Evolutionary conservation across 1,140 invertebrate species (phyloP), one percentile per base, ranked within the genome.

Genomic region (Caenorhabditis brenneri): DNA sequence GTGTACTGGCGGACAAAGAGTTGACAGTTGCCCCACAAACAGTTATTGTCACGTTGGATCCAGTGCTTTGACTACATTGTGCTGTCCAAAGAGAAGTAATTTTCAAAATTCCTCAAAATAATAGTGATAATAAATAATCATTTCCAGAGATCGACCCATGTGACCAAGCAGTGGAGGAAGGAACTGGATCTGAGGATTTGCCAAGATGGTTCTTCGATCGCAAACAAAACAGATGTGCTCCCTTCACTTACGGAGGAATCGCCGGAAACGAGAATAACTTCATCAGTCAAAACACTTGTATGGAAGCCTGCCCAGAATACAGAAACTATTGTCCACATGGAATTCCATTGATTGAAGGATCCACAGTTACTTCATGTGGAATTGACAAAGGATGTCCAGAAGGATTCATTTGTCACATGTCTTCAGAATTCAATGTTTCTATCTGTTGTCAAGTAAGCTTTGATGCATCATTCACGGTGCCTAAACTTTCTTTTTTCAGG

Each of bases 341-440:
- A 27, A 81, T 88, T 60, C 89, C 89, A 16, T 79, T 88, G 51
- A 79, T 89, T 12, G 88, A 89, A 48, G 39, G 53, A 7, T 55
- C 85, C 5, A 86, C 81, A 81, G 81, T 88, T 10, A 84, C 87
- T 19, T 81, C 85, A 2, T 89, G 88, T 69, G 88, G 89, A 39
- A 90, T 89, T 69, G 58, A 89, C 27, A 89, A 90, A 79, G 84
- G 85, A n/a, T 90, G 89, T 81, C 86, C 84, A 9, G 82, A 83
- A 12, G 89, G 90, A 10, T 91, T 84, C 81, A 84, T 91, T 31
- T 90, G 89, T 82, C 89, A 90, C 81, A 86, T 91, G 87, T 88
- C 84, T 81, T 65, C 79, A n/a, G 88, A 91, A 65, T 85, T 79
- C 53, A 86, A 88, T 24, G 87, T 88, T 5, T 87, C 85, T 0